Percentiles rank a stretch among this genome's conserved stretches.
Conservation (phyloP, 2,888 invertebrate species). For the Eupithecia subumbrata region DNA sequence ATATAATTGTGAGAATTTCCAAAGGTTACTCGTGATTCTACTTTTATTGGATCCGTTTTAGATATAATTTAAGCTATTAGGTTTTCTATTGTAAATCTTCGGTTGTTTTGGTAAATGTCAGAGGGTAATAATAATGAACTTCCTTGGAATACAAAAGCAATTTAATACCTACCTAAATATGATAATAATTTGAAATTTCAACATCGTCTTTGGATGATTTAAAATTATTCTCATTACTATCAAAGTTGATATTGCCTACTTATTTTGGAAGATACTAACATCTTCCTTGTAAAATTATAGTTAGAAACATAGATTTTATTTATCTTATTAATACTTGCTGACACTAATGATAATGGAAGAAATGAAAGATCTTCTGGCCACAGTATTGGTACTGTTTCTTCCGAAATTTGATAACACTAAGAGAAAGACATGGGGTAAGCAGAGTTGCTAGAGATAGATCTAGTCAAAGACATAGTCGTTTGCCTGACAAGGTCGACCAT, state of each 20-base stretch:
- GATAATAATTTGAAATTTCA: neutral
- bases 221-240: neutral
- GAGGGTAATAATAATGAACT: conserved; percentile 1
- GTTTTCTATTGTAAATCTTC: conserved; percentile 33
- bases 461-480: too few relatives aligned
- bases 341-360: neutral
- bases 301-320: neutral
- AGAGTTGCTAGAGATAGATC: too few relatives aligned
- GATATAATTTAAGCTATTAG: conserved; percentile 60
- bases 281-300: neutral
- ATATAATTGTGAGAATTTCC: conserved; percentile 56
- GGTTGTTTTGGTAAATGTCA: conserved; percentile 32
- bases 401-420: too few relatives aligned
- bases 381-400: too few relatives aligned
- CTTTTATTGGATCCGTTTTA: conserved; percentile 52
- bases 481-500: too few relatives aligned
- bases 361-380: neutral
- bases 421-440: too few relatives aligned
- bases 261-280: neutral
- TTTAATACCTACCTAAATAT: neutral
- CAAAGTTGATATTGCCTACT: neutral
- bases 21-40: conserved; percentile 63
- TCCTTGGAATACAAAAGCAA: neutral
- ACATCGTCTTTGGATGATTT: neutral
- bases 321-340: neutral